Evolutionary conservation across 2,113 vertebrate species (phyloP), one percentile per base, ranked within the genome.

Genomic region (Tragelaphus strepsiceros): DNA sequence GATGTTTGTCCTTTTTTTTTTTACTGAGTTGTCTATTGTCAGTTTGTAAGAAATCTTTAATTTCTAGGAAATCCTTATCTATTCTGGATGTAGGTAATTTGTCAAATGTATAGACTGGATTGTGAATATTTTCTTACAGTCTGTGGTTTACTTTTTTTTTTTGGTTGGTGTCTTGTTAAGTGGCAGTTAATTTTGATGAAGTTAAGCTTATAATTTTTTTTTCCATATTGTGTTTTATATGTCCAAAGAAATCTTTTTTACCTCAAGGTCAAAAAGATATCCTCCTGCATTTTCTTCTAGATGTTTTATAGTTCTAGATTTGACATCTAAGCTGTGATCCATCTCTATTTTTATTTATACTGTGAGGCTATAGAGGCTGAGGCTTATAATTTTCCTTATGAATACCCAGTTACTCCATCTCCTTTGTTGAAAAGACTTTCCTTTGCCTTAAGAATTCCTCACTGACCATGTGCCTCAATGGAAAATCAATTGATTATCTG

Each of bases 221-320:
- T 94, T 88, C 77, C 12, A 64, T 67, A 64, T 49, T 71, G 46
- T 46, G 35, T 11, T 81, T 95, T 82, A 54, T 61, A 14, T 84
- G 11, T 83, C 43, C n/a, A 85, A 91, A 80, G 43, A 90, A 96
- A 96, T 51, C 11, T 88, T 87, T 96, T 49, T 49, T 91, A 84
- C 3, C 51, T 83, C n/a, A 84, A 84, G 16, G 56, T 84, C 49
- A 51, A 8, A 81, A 92, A 67, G 22, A 67, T 86, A 82, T 8
- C 86, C 46, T 32, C 43, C 78, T 78, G 5, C 59, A 19, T 77
- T 82, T 83, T 61, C 19, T 90, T 91, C 56, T 84, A 94, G 3
- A 71, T 6, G 32, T 84, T 71, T 86, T 83, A 53, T 54, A 35
- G 13, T 90, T 77, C 43, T 95, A 49, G 53, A 30, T 95, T 95